These are phyloP conservation scores for Rhincodon typus DNA, from an alignment of 2,797 vertebrate species.

Conservation along the genomic window DNA sequence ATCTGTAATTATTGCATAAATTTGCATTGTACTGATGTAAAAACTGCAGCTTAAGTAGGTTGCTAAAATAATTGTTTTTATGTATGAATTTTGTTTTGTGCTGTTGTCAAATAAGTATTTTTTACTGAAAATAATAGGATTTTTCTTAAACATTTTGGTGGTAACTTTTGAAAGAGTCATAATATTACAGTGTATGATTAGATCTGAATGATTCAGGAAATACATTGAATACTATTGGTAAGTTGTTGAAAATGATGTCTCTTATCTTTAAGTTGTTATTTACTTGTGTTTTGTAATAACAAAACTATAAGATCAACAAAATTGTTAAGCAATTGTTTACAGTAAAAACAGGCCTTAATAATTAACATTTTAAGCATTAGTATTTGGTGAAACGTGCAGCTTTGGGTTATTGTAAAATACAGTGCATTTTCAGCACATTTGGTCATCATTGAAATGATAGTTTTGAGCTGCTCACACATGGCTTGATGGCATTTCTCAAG, in stretches of 20 bases:
- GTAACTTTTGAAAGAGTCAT: constrained; percentile 3
- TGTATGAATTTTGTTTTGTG: constrained; percentile 9
- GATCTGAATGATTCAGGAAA: constrained; percentile 30
- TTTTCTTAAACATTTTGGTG: neutral
- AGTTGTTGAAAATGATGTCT: neutral
- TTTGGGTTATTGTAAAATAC: constrained; percentile 19
- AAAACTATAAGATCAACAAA: constrained; percentile 2
- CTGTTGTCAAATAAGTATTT: neutral
- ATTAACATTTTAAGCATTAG: constrained; percentile 25
- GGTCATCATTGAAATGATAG: neutral
- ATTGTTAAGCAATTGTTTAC: constrained; percentile 29
- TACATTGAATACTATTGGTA: constrained; percentile 12
- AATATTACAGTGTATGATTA: neutral
- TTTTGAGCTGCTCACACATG: neutral
- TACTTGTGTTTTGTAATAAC: constrained; percentile 29
- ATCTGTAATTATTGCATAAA: neutral
- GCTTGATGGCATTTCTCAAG: neutral
- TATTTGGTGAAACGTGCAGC: neutral
- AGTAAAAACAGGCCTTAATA: constrained; percentile 33
- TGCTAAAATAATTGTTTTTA: neutral
- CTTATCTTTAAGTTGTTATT: neutral
- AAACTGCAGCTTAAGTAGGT: neutral
- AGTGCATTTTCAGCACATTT: neutral
- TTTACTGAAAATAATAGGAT: neutral
- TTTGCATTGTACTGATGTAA: constrained; percentile 1